These are phyloP conservation scores for Terebella lapidaria DNA, from an alignment of 2,888 invertebrate genomes.

Conservation along the genomic window DNA sequence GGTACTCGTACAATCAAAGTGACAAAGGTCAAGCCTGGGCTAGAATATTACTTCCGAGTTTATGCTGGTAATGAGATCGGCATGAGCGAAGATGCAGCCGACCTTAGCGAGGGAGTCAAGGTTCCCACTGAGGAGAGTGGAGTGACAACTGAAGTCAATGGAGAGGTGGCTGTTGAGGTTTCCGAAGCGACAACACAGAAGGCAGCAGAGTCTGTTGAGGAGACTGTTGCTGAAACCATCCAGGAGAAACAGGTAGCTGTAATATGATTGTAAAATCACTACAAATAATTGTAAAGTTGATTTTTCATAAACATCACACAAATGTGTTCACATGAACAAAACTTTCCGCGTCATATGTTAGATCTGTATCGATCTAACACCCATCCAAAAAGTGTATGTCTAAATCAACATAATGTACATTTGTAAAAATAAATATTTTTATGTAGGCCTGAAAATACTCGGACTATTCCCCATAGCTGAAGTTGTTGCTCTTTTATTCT, in stretches of 20 bases:
- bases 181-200: conserved; percentile 4
- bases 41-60: conserved; percentile 20
- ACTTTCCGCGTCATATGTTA: not conserved
- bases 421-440: too few species aligned
- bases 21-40: conserved; percentile 20
- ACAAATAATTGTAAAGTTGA: not conserved
- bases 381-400: too few species aligned
- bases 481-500: too few species aligned
- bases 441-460: too few species aligned
- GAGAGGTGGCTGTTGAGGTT: conserved; percentile 7
- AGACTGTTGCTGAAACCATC: not conserved
- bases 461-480: too few species aligned
- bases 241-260: too few species aligned
- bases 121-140: conserved; percentile 8
- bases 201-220: not conserved
- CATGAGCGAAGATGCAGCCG: conserved; percentile 17
- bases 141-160: not conserved
- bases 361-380: too few species aligned
- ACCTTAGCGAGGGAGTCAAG: conserved; percentile 11
- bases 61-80: conserved; percentile 26
- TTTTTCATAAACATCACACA: not conserved
- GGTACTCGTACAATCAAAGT: conserved; percentile 5
- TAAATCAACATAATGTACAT: too few species aligned
- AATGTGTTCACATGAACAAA: not conserved
- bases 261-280: not conserved